Evolutionary conservation across 2,888 invertebrate species (phyloP).

Genomic region (Dolichopus griseipennis): DNA sequence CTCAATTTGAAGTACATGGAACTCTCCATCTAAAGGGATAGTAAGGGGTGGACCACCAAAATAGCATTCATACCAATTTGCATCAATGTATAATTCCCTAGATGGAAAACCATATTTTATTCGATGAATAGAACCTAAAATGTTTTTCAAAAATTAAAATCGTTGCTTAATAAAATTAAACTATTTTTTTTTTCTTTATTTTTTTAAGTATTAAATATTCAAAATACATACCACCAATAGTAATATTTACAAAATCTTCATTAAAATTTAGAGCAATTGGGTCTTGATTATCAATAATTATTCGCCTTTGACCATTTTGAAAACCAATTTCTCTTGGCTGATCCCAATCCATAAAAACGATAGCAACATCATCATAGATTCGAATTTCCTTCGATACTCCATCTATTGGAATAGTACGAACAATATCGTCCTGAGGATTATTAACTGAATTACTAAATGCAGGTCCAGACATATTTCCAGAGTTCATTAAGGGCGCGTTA

Average conservation of each 20-base stretch:
- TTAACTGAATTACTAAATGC: conserved; percentile 44
- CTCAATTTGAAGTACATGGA: conserved; percentile 71
- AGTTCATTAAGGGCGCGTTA: background rate
- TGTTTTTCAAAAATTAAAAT: background rate
- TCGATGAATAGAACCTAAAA: conserved; percentile 50
- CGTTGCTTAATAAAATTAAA: background rate
- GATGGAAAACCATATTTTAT: conserved; percentile 88
- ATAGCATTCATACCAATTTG: conserved; percentile 80
- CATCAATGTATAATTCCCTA: conserved; percentile 82
- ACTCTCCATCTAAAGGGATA: conserved; percentile 68
- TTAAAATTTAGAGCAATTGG: conserved; percentile 56
- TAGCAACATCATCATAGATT: conserved; percentile 75
- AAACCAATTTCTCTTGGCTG: conserved; percentile 80
- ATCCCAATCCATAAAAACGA: conserved; percentile 77
- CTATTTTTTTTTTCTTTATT: background rate
- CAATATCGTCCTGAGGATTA: conserved; percentile 57
- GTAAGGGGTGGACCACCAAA: conserved; percentile 82
- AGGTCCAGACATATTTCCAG: conserved; percentile 23
- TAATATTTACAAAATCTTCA: conserved; percentile 62
- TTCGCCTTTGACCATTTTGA: conserved; percentile 65
- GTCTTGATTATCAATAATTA: conserved; percentile 69
- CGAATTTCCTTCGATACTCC: conserved; percentile 66
- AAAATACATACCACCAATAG: conserved; percentile 52
- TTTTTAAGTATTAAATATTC: background rate
- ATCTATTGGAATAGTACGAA: conserved; percentile 74